phyloP scores from a whole-genome alignment of 2,888 invertebrate genomes.

The Itoplectis maculator region DNA sequence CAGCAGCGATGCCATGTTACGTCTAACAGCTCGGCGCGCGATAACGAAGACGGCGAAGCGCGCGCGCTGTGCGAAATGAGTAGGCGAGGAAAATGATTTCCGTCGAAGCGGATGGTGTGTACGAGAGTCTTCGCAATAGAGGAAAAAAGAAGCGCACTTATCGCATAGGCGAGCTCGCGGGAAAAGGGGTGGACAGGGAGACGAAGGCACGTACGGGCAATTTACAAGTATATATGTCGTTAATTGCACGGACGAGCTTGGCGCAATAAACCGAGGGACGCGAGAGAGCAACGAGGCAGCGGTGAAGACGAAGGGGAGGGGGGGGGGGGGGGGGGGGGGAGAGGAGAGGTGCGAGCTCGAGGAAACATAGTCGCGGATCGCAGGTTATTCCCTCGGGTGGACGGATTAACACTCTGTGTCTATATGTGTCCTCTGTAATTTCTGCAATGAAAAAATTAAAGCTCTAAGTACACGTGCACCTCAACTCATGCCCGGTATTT shows the following conservation, averaged over 20 bases:
- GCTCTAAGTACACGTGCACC: too few species aligned
- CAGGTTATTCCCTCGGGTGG: too few species aligned
- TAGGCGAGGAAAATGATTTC: conserved; percentile 62
- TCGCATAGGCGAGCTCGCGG: conserved; percentile 41
- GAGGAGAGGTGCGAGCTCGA: not conserved
- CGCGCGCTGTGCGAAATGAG: conserved; percentile 36
- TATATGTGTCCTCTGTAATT: too few species aligned
- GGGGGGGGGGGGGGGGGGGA: not conserved
- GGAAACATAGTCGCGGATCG: not conserved
- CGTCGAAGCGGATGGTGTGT: conserved; percentile 40
- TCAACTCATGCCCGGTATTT: too few species aligned
- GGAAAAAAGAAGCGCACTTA: conserved; percentile 31
- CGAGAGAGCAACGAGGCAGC: too few species aligned
- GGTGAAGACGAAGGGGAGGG: too few species aligned
- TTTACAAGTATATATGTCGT: conserved; percentile 61
- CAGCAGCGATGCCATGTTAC: not conserved
- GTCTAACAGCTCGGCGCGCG: not conserved
- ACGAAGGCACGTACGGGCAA: conserved; percentile 68
- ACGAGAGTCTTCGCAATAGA: conserved; percentile 4
- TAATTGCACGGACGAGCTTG: conserved; percentile 59
- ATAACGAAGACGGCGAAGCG: conserved; percentile 14
- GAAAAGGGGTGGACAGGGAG: conserved; percentile 67
- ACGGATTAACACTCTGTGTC: too few species aligned
- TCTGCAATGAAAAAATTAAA: too few species aligned
- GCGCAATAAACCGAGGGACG: conserved; percentile 14